Evolutionary conservation across 2,888 invertebrate genomes (phyloP), one percentile per base, ranked within the genome.

Genomic region (Cantharis flavilabris): DNA sequence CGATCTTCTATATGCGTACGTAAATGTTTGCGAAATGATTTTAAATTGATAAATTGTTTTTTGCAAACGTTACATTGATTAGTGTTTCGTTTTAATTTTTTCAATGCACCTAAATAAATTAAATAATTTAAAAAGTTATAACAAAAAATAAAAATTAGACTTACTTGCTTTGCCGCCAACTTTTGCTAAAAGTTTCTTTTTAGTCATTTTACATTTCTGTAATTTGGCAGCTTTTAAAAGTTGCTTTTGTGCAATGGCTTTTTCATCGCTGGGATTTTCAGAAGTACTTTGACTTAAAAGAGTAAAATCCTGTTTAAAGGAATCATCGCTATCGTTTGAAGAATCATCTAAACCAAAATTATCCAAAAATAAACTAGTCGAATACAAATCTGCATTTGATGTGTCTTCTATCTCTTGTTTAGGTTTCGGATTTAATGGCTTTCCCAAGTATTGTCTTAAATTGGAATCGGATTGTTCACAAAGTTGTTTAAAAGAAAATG

Each of bases 381-480:
- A 64, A 79, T 83, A 82, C 10, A 84, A 83, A 73, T 86, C 85
- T 33, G 79, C 82, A 16, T 82, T 82, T 28, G 83, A 81, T 10
- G 62, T 76, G 76, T 79, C 81, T 74, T 81, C 83, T 63, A 84
- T 83, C 80, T 85, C 85, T 80, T 84, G 83, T 78, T 86, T 86
- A 28, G 81, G 83, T 79, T 84, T 85, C 14, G 80, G 80, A 73
- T 79, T 80, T 33, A 83, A 75, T 5, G 88, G 88, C 82, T 88
- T 88, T 5, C 88, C 88, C 14, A 89, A 81, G 77, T 88, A 89
- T 77, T 87, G 86, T 62, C 89, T 84, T 13, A 90, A 84, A 78
- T 87, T 89, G 30, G 84, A 78, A 79, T 90, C 89, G 0, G 90
- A 89, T 75, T 88, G 88, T 83, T 89, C 89, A 81, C 89, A 90